Percentiles rank a stretch among this genome's conserved stretches.
phyloP scores from a whole-genome alignment of 2,797 vertebrate species.

The Bucorvus abyssinicus region DNA sequence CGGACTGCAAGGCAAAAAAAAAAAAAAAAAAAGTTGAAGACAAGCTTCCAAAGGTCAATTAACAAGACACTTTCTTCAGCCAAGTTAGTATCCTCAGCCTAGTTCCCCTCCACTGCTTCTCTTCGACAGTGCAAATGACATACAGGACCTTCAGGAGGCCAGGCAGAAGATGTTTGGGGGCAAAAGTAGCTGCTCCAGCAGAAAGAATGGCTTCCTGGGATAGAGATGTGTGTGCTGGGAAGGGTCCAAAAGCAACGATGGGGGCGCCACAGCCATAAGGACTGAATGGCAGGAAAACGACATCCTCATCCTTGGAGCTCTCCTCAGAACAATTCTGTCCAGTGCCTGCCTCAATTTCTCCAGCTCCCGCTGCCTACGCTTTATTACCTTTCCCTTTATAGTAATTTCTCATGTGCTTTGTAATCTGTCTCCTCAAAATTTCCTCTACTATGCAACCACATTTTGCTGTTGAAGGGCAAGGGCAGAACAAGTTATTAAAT shows the following conservation, averaged over 20 bases:
- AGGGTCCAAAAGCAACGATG: not conserved
- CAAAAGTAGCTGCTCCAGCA: not conserved
- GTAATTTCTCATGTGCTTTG: not conserved
- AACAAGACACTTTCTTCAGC: not conserved
- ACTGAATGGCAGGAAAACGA: not conserved
- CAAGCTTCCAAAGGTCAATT: not conserved
- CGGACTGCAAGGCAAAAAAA: not conserved
- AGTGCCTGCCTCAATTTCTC: not conserved
- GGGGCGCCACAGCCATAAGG: not conserved
- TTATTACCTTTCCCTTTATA: not conserved
- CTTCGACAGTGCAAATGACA: not conserved
- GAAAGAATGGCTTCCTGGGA: not conserved
- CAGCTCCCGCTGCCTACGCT: accelerated
- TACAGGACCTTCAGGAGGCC: not conserved
- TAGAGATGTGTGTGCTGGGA: not conserved
- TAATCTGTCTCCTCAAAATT: not conserved
- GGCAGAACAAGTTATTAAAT: not conserved
- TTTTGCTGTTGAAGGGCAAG: not conserved
- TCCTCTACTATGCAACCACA: not conserved
- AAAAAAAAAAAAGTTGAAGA: no score
- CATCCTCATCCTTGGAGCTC: not conserved
- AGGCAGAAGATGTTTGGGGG: not conserved
- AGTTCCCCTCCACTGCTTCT: not conserved
- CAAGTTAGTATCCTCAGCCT: not conserved
- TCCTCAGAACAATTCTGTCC: not conserved